Evolutionary conservation across 2,113 vertebrate genomes (phyloP).

Genomic region (Trogon surrucura): DNA sequence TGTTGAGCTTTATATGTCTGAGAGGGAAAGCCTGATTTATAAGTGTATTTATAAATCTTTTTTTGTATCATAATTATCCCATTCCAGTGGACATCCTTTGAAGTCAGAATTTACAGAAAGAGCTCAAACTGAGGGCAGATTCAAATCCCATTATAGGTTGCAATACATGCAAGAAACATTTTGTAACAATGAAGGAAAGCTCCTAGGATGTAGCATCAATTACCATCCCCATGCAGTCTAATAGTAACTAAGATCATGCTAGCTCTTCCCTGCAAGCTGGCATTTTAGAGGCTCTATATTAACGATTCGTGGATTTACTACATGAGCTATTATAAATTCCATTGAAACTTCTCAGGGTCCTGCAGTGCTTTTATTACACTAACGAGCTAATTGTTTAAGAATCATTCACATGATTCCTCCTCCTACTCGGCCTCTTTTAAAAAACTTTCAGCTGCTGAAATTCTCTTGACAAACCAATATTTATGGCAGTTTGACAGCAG

Average conservation of each 20-base stretch:
- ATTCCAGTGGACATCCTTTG: not conserved
- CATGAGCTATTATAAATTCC: slow-evolving; percentile 18
- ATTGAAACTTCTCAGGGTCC: slow-evolving; percentile 26
- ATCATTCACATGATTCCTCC: slow-evolving; percentile 63
- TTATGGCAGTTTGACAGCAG: slow-evolving; percentile 78
- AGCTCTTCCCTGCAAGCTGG: not conserved
- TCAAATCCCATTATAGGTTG: not conserved
- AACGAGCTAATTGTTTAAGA: slow-evolving; percentile 74
- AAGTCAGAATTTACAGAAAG: not conserved
- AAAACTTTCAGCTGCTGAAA: slow-evolving; percentile 52
- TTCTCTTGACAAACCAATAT: slow-evolving; percentile 76
- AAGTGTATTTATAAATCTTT: not conserved
- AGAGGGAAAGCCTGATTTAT: not conserved
- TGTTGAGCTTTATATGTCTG: not conserved
- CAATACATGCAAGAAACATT: not conserved
- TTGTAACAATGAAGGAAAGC: not conserved
- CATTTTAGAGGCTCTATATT: not conserved
- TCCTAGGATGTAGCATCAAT: not conserved
- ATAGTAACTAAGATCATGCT: not conserved
- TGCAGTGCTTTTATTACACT: slow-evolving; percentile 58
- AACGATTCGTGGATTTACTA: not conserved
- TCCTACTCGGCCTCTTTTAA: slow-evolving; percentile 22
- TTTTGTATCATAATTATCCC: not conserved
- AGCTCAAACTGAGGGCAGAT: not conserved
- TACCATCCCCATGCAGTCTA: not conserved